These are phyloP conservation scores for Herpailurus yagouaroundi DNA, from an alignment of 2,113 vertebrate species.

Conservation along the genomic window DNA sequence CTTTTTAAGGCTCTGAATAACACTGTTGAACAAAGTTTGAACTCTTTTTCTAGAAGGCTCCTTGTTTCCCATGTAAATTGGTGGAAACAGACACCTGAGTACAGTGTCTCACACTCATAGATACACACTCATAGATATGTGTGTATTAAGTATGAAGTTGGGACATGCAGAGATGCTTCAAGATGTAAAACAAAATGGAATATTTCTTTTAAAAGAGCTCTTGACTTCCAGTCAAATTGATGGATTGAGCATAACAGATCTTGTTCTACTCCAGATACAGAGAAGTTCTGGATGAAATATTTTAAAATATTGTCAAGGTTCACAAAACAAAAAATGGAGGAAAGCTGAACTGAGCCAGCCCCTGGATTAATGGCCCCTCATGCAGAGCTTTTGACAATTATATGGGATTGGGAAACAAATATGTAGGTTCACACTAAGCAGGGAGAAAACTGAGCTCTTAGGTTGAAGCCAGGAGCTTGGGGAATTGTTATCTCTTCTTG, in stretches of 20 bases:
- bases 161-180: not conserved
- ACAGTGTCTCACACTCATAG: not conserved
- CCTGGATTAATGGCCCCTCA: not conserved
- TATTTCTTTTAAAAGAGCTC: not conserved
- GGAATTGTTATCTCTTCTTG: not conserved
- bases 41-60: not conserved
- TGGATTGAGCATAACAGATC: not conserved
- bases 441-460: not conserved
- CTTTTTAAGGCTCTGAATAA: not conserved
- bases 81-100: no score
- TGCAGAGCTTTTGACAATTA: not conserved
- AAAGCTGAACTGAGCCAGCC: not conserved
- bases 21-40: not conserved
- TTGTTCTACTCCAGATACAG: not conserved
- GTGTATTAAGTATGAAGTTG: not conserved
- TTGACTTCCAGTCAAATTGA: not conserved
- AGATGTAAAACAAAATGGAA: not conserved
- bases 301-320: not conserved
- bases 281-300: not conserved
- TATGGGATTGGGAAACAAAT: not conserved
- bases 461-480: not conserved
- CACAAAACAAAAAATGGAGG: not conserved
- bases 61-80: not conserved
- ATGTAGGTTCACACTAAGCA: not conserved
- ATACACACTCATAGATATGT: not conserved